Evolutionary conservation across 2,113 vertebrate genomes (phyloP).

Genomic region (Channa argus): DNA sequence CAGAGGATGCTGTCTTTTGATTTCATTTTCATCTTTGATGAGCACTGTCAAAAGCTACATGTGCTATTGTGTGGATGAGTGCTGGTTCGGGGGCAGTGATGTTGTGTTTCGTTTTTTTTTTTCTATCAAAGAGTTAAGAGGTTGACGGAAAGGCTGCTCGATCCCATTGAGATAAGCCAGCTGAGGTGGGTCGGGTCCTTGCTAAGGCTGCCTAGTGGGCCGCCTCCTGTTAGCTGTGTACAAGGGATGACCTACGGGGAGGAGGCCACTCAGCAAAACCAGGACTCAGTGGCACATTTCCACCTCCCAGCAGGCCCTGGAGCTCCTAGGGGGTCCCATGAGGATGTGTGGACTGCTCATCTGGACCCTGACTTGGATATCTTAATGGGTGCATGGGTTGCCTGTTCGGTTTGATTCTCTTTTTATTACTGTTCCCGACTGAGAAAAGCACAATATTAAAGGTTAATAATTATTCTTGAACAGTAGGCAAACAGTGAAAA

Average conservation of each 20-base stretch:
- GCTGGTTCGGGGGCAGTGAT: background rate
- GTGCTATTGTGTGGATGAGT: background rate
- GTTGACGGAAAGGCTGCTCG: background rate
- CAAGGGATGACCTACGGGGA: background rate
- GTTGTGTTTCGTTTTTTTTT: background rate
- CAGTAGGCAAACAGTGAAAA: background rate
- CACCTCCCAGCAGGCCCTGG: background rate
- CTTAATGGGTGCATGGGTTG: background rate
- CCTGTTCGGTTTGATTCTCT: background rate
- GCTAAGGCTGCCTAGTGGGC: background rate
- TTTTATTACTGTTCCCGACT: background rate
- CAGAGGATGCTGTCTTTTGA: background rate
- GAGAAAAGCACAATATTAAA: background rate
- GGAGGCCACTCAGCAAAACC: background rate
- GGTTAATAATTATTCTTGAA: background rate
- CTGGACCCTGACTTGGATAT: no score
- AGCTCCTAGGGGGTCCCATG: background rate
- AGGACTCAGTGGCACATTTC: constrained; percentile 10
- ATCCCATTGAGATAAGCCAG: background rate
- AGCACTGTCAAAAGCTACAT: no score
- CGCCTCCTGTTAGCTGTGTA: background rate
- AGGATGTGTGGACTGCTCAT: background rate
- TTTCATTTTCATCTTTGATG: background rate
- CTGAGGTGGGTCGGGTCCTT: background rate
- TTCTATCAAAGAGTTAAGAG: background rate